These are phyloP conservation scores for Horisme vitalbata DNA, from an alignment of 2,888 invertebrate species.

Conservation along the genomic window DNA sequence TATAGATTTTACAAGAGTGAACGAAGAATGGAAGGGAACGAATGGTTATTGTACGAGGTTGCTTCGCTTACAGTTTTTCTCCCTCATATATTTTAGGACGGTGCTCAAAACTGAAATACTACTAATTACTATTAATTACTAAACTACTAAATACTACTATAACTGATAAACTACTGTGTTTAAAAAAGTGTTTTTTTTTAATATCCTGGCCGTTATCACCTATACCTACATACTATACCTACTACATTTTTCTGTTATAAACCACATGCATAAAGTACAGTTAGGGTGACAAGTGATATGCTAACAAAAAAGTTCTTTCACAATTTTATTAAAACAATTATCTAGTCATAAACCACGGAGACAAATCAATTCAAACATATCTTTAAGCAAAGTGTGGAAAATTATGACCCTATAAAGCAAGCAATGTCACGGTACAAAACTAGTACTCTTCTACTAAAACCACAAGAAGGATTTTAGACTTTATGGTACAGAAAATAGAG, in stretches of 20 bases:
- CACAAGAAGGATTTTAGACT: neutral
- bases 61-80: too few relatives aligned
- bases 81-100: too few relatives aligned
- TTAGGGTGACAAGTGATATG: constrained; percentile 26
- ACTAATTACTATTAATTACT: too few relatives aligned
- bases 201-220: too few relatives aligned
- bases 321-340: constrained; percentile 39
- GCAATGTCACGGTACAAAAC: constrained; percentile 28
- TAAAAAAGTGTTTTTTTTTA: too few relatives aligned
- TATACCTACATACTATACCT: too few relatives aligned
- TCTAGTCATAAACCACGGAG: constrained; percentile 35
- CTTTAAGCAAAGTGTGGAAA: constrained; percentile 14
- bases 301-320: constrained; percentile 36
- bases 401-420: constrained; percentile 27
- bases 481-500: neutral
- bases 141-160: too few relatives aligned
- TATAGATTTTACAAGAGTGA: too few relatives aligned
- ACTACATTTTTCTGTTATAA: constrained; percentile 8
- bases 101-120: too few relatives aligned
- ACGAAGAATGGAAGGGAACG: too few relatives aligned
- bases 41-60: too few relatives aligned
- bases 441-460: constrained; percentile 17
- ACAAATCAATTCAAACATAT: constrained; percentile 48
- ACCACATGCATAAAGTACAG: constrained; percentile 11
- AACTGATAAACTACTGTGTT: too few relatives aligned